phyloP scores from a whole-genome alignment of 2,113 vertebrate genomes.

The Poeciliopsis retropinna region DNA sequence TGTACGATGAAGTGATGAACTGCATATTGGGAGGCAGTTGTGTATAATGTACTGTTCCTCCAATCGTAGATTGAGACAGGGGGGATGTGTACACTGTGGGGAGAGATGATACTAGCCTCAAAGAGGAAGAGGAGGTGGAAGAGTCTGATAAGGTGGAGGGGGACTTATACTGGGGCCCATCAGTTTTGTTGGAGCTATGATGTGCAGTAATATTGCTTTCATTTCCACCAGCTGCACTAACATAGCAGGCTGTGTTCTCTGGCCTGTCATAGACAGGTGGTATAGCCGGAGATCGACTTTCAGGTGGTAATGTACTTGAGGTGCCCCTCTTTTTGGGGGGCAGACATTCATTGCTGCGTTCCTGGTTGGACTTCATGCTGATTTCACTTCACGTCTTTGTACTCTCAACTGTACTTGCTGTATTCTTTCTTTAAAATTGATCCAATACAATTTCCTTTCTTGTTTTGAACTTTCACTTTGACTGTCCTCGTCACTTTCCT shows the following conservation, averaged over 20 bases:
- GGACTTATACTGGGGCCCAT: slow-evolving; percentile 86
- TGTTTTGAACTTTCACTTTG: slow-evolving; percentile 6
- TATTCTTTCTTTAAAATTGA: slow-evolving; percentile 27
- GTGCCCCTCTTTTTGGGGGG: slow-evolving; percentile 97
- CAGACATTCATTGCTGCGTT: slow-evolving; percentile 98
- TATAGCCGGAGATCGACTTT: slow-evolving; percentile 81
- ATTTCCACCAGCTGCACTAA: slow-evolving; percentile 81
- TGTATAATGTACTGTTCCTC: slow-evolving; percentile 89
- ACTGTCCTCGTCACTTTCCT: slow-evolving; percentile 37
- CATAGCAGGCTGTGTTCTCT: slow-evolving; percentile 91
- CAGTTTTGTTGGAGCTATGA: slow-evolving; percentile 75
- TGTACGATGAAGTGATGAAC: slow-evolving; percentile 90
- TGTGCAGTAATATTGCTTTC: slow-evolving; percentile 69
- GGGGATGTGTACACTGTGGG: slow-evolving; percentile 87
- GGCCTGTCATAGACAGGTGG: slow-evolving; percentile 84
- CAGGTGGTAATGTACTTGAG: slow-evolving; percentile 87
- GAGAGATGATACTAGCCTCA: slow-evolving; percentile 82
- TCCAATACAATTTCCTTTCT: slow-evolving; percentile 12
- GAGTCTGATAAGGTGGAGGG: slow-evolving; percentile 71
- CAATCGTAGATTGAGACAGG: slow-evolving; percentile 80
- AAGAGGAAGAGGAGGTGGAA: slow-evolving; percentile 69
- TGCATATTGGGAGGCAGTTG: slow-evolving; percentile 92
- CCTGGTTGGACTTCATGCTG: slow-evolving; percentile 99
- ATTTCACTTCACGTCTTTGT: slow-evolving; percentile 18
- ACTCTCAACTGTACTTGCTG: slow-evolving; percentile 69